Base-by-base conservation (phyloP, 1,140 invertebrate species). In the Argopecten irradians region DNA sequence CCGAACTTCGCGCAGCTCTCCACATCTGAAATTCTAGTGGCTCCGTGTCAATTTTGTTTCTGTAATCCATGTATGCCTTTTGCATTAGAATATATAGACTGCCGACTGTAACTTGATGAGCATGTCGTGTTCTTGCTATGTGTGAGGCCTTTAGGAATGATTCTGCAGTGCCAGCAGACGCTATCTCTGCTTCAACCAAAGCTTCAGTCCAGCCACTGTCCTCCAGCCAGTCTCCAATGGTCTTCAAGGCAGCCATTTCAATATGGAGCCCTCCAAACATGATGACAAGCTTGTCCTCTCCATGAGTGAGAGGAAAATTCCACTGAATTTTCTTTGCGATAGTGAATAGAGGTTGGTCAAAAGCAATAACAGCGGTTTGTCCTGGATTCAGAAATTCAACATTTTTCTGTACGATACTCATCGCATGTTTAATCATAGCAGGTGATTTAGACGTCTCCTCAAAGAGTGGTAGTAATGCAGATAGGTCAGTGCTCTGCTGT, bases 201-300 rank as follows among this genome's bases (percentile, higher is more conserved):
- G 46, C 71, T 55, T 55, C 43, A 32, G 71, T 22, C 87, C 71
- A 88, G 9, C 84, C 85, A 9, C 19, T 84, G n/a, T 43, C 82
- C 82, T 41, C 19, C 13, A 89, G 35, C 0, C 55, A 22, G 39
- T 84, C 86, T n/a, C 82, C 86, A 82, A 89, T 34, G n/a, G 46
- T 19, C 85, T 82, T 89, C 1, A 87, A 32, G 32, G 1, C 84
- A 90, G 28, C 34, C n/a, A n/a, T n/a, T n/a, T n/a, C n/a, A n/a
- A n/a, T n/a, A n/a, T n/a, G n/a, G n/a, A n/a, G n/a, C n/a, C 86
- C 85, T 16, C 87, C 86, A 34, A 91, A 55, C 82, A 90, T 83
- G 33, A 91, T 39, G 7, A 88, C 86, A 85, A 88, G 86, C 55
- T 83, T 85, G 55, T 87, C 46, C n/a, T 87, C 0, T 22, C 43